phyloP scores from a whole-genome alignment of 2,113 vertebrate species.

The Oophaga pumilio region DNA sequence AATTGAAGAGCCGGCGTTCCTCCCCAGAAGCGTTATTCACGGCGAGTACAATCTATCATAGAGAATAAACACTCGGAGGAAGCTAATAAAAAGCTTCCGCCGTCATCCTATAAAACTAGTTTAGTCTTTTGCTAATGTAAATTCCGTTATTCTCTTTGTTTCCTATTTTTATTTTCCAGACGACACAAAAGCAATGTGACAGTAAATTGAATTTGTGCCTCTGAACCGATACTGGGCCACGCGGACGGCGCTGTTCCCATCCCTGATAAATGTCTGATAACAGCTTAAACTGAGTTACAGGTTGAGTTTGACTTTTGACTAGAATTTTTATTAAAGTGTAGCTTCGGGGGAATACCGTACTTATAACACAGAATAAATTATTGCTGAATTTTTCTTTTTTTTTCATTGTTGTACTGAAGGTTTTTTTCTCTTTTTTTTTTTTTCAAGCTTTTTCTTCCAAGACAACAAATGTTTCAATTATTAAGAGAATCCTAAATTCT shows the following conservation, averaged over 20 bases:
- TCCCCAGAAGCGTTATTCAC: slow-evolving; percentile 68
- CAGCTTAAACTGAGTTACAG: slow-evolving; percentile 70
- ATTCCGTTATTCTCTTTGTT: slow-evolving; percentile 19
- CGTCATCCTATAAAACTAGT: slow-evolving; percentile 69
- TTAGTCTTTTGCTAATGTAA: slow-evolving; percentile 60
- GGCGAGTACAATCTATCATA: slow-evolving; percentile 63
- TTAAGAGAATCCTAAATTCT: background rate
- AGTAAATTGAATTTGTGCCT: slow-evolving; percentile 63
- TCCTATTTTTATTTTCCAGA: slow-evolving; percentile 55
- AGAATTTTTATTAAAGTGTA: slow-evolving; percentile 72
- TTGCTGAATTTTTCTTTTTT: slow-evolving; percentile 38
- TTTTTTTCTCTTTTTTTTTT: background rate
- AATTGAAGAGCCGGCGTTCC: slow-evolving; percentile 68
- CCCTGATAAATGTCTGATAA: slow-evolving; percentile 69
- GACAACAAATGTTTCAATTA: slow-evolving; percentile 22
- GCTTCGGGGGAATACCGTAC: slow-evolving; percentile 71
- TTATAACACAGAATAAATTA: slow-evolving; percentile 70
- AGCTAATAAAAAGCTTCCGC: slow-evolving; percentile 62
- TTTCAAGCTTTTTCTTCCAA: background rate
- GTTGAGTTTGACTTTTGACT: slow-evolving; percentile 68
- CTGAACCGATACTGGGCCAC: slow-evolving; percentile 58
- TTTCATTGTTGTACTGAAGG: background rate
- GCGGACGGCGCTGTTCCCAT: slow-evolving; percentile 67
- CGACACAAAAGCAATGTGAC: slow-evolving; percentile 58
- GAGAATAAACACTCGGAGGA: slow-evolving; percentile 64